Evolutionary conservation across 2,888 invertebrate species (phyloP).

Genomic region (Sarcophaga rosellei): DNA sequence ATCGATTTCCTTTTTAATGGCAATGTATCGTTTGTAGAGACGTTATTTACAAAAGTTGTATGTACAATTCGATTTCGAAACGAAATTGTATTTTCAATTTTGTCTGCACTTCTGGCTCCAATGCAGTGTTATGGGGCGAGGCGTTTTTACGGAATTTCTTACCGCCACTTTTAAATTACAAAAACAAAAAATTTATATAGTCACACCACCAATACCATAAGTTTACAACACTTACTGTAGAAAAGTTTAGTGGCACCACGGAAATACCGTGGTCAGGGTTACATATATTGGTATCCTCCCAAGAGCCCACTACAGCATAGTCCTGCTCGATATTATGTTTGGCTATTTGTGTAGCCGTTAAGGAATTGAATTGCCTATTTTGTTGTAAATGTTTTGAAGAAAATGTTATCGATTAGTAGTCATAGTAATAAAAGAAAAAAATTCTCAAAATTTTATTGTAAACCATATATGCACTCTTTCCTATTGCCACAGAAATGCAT

Average conservation of each 20-base stretch:
- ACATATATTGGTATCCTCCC: conserved; percentile 92
- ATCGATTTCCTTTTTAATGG: conserved; percentile 69
- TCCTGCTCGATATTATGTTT: conserved; percentile 89
- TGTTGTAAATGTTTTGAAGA: neutral
- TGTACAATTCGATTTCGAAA: conserved; percentile 85
- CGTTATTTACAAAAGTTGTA: conserved; percentile 77
- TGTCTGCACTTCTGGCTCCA: conserved; percentile 86
- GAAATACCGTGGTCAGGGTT: conserved; percentile 88
- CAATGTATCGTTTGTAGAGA: conserved; percentile 77
- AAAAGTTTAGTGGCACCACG: conserved; percentile 84
- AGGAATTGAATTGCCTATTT: conserved; percentile 20
- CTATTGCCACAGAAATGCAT: conserved; percentile 94
- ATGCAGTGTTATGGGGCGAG: conserved; percentile 72
- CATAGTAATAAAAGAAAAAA: too few species aligned
- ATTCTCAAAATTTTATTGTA: neutral
- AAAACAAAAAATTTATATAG: neutral
- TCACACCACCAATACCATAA: neutral
- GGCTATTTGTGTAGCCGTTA: conserved; percentile 85
- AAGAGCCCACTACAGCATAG: conserved; percentile 92
- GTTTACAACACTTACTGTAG: conserved; percentile 43
- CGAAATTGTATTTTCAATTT: conserved; percentile 91
- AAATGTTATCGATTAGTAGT: neutral
- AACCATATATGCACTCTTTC: conserved; percentile 88
- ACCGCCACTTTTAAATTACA: conserved; percentile 45
- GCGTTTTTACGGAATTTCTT: conserved; percentile 71